Evolutionary conservation across 1,140 invertebrate species (phyloP).

Genomic region (Melitaea cinxia): DNA sequence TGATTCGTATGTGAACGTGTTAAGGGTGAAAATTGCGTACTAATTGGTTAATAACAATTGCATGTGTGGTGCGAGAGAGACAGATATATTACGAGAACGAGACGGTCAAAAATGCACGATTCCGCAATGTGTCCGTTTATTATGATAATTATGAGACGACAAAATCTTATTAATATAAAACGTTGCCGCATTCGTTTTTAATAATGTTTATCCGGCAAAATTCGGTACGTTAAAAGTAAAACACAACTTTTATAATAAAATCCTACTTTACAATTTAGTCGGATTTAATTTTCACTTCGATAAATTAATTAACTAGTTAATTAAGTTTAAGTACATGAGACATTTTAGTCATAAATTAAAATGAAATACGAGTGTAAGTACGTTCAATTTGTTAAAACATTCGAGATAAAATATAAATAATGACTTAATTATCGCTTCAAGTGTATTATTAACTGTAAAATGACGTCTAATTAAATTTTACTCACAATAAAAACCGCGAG

Average conservation of each 20-base stretch:
- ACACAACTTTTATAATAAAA: background rate
- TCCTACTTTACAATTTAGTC: background rate
- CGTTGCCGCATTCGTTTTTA: constrained; percentile 12
- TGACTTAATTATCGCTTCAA: constrained; percentile 17
- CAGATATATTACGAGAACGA: constrained; percentile 46
- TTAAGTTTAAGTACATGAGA: background rate
- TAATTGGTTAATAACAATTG: constrained; percentile 67
- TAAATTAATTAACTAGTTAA: constrained; percentile 8
- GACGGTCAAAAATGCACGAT: constrained; percentile 56
- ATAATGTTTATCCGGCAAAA: constrained; percentile 14
- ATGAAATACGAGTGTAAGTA: background rate
- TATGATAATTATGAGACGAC: constrained; percentile 68
- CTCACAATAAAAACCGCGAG: constrained; percentile 9
- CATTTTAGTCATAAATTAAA: constrained; percentile 6
- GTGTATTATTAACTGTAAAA: constrained; percentile 13
- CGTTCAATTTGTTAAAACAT: constrained; percentile 5
- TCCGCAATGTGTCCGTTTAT: constrained; percentile 63
- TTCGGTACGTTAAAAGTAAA: background rate
- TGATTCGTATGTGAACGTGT: constrained; percentile 50
- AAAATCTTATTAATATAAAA: constrained; percentile 45
- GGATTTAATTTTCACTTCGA: background rate
- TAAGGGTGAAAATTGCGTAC: constrained; percentile 55
- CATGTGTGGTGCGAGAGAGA: constrained; percentile 55
- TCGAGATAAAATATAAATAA: constrained; percentile 8
- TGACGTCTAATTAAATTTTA: constrained; percentile 18